A percentile compares a stretch with the other conserved stretches of the same genome.
These are phyloP conservation scores for Hylaea fasciaria DNA, from an alignment of 2,888 invertebrate genomes.

Conservation along the genomic window DNA sequence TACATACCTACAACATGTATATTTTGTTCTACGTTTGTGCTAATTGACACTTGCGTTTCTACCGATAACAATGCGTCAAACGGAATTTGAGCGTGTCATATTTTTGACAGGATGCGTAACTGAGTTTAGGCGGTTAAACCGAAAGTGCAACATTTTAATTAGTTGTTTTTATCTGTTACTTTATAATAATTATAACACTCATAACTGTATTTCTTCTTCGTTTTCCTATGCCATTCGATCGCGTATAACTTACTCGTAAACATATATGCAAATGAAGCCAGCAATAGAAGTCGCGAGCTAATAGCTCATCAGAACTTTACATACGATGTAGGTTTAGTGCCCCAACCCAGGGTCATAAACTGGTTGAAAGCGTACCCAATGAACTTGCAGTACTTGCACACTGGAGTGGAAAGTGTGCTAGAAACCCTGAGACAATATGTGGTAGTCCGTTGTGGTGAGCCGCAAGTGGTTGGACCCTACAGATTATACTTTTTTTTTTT, in stretches of 20 bases:
- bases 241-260: too few species aligned
- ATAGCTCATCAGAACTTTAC: too few species aligned
- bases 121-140: too few species aligned
- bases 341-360: slow-evolving; percentile 27
- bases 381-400: slow-evolving; percentile 9
- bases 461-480: slow-evolving; percentile 17
- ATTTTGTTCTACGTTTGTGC: slow-evolving; percentile 8
- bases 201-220: too few species aligned
- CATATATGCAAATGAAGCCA: too few species aligned
- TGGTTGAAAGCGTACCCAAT: slow-evolving; percentile 34
- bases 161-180: too few species aligned
- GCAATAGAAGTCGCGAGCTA: too few species aligned
- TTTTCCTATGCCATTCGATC: too few species aligned
- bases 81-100: neutral
- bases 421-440: slow-evolving; percentile 27
- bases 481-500: too few species aligned
- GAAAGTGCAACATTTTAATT: too few species aligned
- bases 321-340: slow-evolving; percentile 13
- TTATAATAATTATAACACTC: too few species aligned
- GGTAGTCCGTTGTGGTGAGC: slow-evolving; percentile 21
- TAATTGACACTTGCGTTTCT: slow-evolving; percentile 15
- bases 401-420: slow-evolving; percentile 25
- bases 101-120: neutral
- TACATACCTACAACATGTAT: neutral
- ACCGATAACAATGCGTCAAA: neutral